Evolutionary conservation across 1,140 invertebrate species (phyloP), one percentile per base, ranked within the genome.

Genomic region (Daktulosphaira vitifoliae): DNA sequence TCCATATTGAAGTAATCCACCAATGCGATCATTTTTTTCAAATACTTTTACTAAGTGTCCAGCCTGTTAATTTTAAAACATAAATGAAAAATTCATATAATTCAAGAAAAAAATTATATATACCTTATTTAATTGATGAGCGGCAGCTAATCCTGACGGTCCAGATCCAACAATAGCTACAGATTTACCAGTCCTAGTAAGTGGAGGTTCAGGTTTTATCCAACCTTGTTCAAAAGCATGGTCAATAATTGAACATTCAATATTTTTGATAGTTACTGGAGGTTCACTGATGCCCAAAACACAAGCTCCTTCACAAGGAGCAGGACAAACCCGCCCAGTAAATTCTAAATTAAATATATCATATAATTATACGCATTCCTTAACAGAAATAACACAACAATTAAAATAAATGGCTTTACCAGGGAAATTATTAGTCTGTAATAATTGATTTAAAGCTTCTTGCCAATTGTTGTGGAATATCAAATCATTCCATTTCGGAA

Each of bases 351-450:
- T 25, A 64, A 33, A 64, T 33, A 33, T 11, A 33, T 33, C 11
- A 9, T 22, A 16, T 22, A 66, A 23, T 37, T 37, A 39, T 42
- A 50, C 38, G 18, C 9, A 18, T 8, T 8, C 8, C 18, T 11
- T 18, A 50, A 50, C 18, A 50, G 8, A 50, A 8, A 16, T 18
- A 50, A 50, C 8, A 8, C 9, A 50, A 8, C 18, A 16, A 11
- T 50, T 50, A 11, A 11, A 15, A 7, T 49, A 49, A 49, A 7
- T 15, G 8, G 18, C 16, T 62, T 71, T 56, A 84, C 82, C 83
- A 44, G 96, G 96, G 78, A 99, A 99, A 74, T 99, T 99, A 73
- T 99, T 99, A 1, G 96, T 99, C 76, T 98, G 96, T 65, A 97
- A 78, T 25, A 99, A 80, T 71, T 97, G 92, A 68, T 89, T 84